Evolutionary conservation across 1,140 invertebrate genomes (phyloP).

Genomic region (Panagrolaimus sp.): DNA sequence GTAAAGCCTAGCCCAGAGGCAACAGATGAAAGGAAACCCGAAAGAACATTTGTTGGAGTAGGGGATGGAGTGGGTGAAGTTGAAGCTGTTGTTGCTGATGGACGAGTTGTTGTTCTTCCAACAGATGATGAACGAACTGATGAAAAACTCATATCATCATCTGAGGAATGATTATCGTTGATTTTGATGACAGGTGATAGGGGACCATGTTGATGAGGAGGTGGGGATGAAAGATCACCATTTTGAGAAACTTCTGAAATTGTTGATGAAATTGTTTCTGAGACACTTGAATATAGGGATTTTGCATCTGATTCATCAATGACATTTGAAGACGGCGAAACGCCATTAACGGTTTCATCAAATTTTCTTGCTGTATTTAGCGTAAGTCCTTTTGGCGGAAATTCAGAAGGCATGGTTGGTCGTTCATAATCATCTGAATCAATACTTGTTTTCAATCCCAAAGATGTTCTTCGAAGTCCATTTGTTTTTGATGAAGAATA

Average conservation of each 20-base stretch:
- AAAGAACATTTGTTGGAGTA: not conserved
- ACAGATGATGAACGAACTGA: not conserved
- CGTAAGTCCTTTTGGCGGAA: not conserved
- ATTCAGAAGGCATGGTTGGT: not conserved
- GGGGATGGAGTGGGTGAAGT: not conserved
- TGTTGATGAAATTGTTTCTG: not conserved
- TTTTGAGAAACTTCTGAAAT: too few species aligned
- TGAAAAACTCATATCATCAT: conserved; percentile 6
- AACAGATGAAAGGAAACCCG: not conserved
- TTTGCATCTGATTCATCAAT: not conserved
- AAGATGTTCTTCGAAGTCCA: not conserved
- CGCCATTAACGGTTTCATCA: conserved; percentile 7
- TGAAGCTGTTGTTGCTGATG: not conserved
- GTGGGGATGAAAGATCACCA: not conserved
- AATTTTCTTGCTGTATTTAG: not conserved
- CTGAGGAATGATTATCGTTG: not conserved
- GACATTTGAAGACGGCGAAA: not conserved
- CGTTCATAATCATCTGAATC: too few species aligned
- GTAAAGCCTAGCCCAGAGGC: not conserved
- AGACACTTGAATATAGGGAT: too few species aligned
- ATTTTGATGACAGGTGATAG: conserved; percentile 11
- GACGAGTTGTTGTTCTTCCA: not conserved
- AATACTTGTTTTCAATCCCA: not conserved
- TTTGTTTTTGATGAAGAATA: not conserved
- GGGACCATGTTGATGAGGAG: not conserved